Base-by-base conservation (phyloP, 1,140 invertebrate species). In the Planococcus citri region DNA sequence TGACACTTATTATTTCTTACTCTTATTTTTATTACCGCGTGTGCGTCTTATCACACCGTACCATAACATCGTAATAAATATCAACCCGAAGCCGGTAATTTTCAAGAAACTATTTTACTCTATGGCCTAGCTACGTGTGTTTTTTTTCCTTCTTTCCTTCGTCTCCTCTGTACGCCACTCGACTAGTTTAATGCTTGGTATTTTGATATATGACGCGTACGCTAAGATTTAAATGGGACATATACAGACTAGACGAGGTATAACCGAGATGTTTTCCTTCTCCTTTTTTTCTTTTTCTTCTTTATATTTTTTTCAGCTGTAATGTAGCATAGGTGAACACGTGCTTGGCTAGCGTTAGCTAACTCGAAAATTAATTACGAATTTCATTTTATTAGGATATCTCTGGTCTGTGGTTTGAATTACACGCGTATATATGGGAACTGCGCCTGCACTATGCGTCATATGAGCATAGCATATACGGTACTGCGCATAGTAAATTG, bases 1-100 rank as follows among this genome's bases (percentile, higher is more conserved):
- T 64, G 60, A 64, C 60, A 64, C 60, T 64, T 64, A 64, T 64
- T 64, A 64, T 64, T 64, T 64, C 21, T 64, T 64, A 64, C 20
- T 64, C 60, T 27, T 64, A 64, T 64, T 25, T 27, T 25, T 64
- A 64, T 27, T 24, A 64, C 21, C 12, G 60, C 60, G 21, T 51
- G 41, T 51, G n/a, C 60, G 25, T 25, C 60, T 64, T 64, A 64
- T 64, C 60, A 64, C 60, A 24, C 25, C 22, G 60, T 25, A 14
- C 9, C 25, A 64, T 64, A 64, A 64, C 25, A 64, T 64, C 60
- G 60, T 64, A 64, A 64, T 64, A 64, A 64, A 64, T 64, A 64
- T 64, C 20, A 64, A 64, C 25, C 60, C 29, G 29, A 33, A 33
- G 29, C 29, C 29, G 29, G 60, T 64, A 64, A 64, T 64, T 64